A percentile compares a stretch with the other conserved stretches of the same genome.
These are phyloP conservation scores for Pasiphila rectangulata DNA, from an alignment of 2,888 invertebrate species.

Conservation along the genomic window DNA sequence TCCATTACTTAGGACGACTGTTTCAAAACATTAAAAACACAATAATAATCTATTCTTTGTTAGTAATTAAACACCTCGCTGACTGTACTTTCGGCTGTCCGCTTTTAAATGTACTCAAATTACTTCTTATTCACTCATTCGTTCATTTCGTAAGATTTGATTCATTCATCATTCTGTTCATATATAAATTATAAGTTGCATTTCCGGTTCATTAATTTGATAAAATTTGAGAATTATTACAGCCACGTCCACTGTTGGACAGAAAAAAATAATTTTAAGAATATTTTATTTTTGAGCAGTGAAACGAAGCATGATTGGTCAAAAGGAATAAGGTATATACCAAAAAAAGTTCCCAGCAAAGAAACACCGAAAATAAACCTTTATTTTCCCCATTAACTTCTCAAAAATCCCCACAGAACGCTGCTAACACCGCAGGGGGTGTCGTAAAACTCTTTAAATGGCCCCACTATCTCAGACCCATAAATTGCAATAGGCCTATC, in stretches of 20 bases:
- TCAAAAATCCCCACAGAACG: not conserved
- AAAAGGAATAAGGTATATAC: no score
- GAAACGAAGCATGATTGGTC: no score
- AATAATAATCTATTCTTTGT: no score
- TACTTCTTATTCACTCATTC: constrained; percentile 16
- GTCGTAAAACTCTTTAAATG: constrained; percentile 37
- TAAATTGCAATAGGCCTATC: constrained; percentile 47
- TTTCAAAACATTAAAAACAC: no score
- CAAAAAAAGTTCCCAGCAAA: no score
- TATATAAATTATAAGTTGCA: not conserved
- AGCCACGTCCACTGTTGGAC: no score
- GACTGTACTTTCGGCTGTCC: constrained; percentile 10
- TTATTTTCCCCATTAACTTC: constrained; percentile 9
- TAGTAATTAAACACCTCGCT: not conserved
- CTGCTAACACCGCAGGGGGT: constrained; percentile 5
- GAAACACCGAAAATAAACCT: constrained; percentile 22
- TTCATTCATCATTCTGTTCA: not conserved
- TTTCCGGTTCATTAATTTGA: no score
- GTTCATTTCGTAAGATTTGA: constrained; percentile 5
- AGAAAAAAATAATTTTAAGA: no score
- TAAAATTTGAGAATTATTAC: no score
- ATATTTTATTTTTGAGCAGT: no score
- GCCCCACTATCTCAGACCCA: constrained; percentile 37
- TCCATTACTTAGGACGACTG: no score
- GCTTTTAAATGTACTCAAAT: constrained; percentile 18